Percentiles rank a stretch among this genome's conserved stretches.
Evolutionary conservation across 2,888 invertebrate genomes (phyloP).

Genomic region (Zhengitettix transpicula): DNA sequence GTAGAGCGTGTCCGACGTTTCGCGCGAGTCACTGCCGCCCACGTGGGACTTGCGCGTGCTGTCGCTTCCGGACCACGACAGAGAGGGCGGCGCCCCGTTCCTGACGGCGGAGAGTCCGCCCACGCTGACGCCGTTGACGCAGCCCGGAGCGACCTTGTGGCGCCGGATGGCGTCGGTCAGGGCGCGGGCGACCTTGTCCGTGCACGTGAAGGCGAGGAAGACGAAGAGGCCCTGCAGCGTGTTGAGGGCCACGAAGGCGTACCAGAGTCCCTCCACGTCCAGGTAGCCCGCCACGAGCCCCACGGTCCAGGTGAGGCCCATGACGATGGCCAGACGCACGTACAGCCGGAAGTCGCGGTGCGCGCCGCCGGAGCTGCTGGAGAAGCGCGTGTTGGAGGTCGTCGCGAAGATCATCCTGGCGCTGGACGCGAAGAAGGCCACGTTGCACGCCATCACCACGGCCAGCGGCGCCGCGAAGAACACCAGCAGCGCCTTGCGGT

Average conservation of each 20-base stretch:
- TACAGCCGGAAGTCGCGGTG: conserved; percentile 26
- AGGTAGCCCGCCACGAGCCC: conserved; percentile 28
- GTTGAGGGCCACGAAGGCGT: conserved; percentile 28
- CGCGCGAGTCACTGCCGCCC: background rate
- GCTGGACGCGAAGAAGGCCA: conserved; percentile 26
- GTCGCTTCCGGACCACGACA: background rate
- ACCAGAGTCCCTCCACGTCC: conserved; percentile 26
- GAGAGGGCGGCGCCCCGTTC: conserved; percentile 1
- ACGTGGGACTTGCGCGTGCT: background rate
- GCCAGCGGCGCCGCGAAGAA: conserved; percentile 32
- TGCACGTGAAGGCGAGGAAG: conserved; percentile 31
- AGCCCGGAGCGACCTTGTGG: conserved; percentile 10
- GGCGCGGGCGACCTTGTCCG: conserved; percentile 23
- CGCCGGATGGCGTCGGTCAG: conserved; percentile 7
- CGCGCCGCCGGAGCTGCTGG: conserved; percentile 9
- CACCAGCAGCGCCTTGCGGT: conserved; percentile 27
- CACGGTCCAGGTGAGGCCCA: conserved; percentile 31
- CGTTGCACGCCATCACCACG: conserved; percentile 26
- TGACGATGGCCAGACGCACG: conserved; percentile 27
- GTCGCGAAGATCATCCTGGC: conserved; percentile 23
- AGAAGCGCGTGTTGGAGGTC: conserved; percentile 14
- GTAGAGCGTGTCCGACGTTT: background rate
- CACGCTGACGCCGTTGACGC: background rate
- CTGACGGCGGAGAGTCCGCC: background rate
- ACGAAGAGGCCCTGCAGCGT: conserved; percentile 32